phyloP scores from a whole-genome alignment of 2,888 invertebrate genomes.

The Philhelius pedissequus region DNA sequence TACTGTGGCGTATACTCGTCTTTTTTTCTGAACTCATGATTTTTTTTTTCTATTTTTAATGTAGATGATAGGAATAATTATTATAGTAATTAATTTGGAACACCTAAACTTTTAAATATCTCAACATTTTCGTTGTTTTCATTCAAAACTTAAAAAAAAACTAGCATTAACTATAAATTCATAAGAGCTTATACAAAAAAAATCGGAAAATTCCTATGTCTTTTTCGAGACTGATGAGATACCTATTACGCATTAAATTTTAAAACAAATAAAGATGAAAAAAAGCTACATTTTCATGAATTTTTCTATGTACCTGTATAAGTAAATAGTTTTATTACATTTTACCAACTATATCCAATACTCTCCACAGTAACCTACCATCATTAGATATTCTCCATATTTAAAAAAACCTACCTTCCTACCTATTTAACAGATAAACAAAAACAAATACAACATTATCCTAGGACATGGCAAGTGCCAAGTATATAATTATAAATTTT shows the following conservation, averaged over 20 bases:
- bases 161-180: background rate
- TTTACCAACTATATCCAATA: background rate
- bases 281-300: constrained; percentile 12
- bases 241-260: too few relatives aligned
- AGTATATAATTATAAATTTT: constrained; percentile 19
- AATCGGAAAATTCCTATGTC: background rate
- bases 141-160: too few relatives aligned
- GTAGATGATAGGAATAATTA: too few relatives aligned
- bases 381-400: background rate
- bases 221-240: background rate
- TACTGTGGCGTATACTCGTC: too few relatives aligned
- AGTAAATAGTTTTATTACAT: constrained; percentile 2
- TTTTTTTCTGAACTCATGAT: too few relatives aligned
- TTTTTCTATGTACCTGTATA: too few relatives aligned
- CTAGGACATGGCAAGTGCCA: constrained; percentile 59
- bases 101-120: too few relatives aligned
- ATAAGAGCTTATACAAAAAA: background rate
- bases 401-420: background rate
- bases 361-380: background rate
- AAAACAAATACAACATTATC: constrained; percentile 50
- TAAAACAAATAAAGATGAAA: constrained; percentile 9
- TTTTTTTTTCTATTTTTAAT: too few relatives aligned
- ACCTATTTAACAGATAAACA: background rate
- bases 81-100: too few relatives aligned
- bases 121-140: too few relatives aligned